Evolutionary conservation across 2,888 invertebrate genomes (phyloP).

Genomic region (Athalia rosae): DNA sequence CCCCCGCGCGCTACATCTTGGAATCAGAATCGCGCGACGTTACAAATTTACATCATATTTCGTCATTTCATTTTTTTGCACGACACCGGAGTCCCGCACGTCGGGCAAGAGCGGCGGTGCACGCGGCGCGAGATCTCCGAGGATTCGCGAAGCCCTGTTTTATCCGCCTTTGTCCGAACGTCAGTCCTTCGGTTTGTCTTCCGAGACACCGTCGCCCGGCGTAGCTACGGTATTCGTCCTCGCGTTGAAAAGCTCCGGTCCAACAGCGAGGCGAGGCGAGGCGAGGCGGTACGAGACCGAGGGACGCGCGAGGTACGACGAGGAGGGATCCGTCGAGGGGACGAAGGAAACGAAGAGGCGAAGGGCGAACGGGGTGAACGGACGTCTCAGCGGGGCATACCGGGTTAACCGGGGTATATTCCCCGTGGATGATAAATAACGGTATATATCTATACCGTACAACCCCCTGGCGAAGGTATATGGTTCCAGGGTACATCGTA

Average conservation of each 20-base stretch:
- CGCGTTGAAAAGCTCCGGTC: conserved; percentile 46
- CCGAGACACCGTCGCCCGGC: not conserved
- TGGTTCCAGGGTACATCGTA: not conserved
- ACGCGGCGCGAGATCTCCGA: not conserved
- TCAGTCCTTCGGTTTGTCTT: conserved; percentile 43
- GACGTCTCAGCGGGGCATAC: conserved; percentile 42
- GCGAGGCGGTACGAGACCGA: conserved; percentile 49
- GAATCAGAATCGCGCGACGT: conserved; percentile 36
- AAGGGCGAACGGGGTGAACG: conserved; percentile 39
- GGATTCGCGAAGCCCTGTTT: conserved; percentile 39
- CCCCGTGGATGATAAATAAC: conserved; percentile 42
- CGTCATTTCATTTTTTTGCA: conserved; percentile 22
- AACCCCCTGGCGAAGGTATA: conserved; percentile 10
- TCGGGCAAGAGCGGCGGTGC: not conserved
- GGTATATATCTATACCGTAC: conserved; percentile 24
- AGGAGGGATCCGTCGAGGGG: conserved; percentile 50
- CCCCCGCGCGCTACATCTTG: conserved; percentile 12
- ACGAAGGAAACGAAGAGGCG: conserved; percentile 32
- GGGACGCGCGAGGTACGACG: not conserved
- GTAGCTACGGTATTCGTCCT: not conserved
- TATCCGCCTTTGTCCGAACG: conserved; percentile 39
- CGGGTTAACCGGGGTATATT: conserved; percentile 49
- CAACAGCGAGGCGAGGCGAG: conserved; percentile 55
- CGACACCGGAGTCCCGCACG: not conserved
- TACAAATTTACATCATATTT: conserved; percentile 41